Conservation (phyloP, 2,888 invertebrate genomes). For the Apodemia mormo region DNA sequence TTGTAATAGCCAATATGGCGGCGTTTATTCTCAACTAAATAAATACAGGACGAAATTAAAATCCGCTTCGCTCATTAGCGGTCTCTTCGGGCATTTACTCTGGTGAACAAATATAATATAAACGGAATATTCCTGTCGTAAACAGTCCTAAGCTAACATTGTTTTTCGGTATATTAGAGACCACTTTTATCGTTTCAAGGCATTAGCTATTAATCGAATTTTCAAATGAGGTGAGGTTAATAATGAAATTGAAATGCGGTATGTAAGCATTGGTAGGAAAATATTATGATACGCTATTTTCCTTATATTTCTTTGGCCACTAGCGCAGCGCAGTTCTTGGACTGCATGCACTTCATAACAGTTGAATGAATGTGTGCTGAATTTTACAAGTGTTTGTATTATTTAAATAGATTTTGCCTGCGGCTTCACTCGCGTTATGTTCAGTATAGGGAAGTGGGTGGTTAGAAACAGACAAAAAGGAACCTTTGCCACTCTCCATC, state of each 20-base stretch:
- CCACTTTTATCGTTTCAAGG: background rate
- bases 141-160: conserved; percentile 17
- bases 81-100: background rate
- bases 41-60: background rate
- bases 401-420: no score
- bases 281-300: background rate
- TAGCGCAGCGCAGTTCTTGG: no score
- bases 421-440: no score
- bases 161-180: conserved; percentile 3
- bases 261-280: background rate
- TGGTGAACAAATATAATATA: conserved; percentile 3
- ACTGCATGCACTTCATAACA: no score
- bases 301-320: no score
- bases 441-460: no score
- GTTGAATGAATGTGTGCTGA: no score
- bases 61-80: conserved; percentile 2
- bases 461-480: no score
- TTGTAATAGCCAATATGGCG: background rate
- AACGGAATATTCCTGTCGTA: conserved; percentile 4
- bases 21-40: background rate
- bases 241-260: background rate
- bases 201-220: conserved; percentile 8
- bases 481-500: no score
- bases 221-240: background rate
- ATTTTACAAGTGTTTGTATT: no score